Conservation (phyloP, 2,113 vertebrate species). For the Cryptotis parvus region DNA sequence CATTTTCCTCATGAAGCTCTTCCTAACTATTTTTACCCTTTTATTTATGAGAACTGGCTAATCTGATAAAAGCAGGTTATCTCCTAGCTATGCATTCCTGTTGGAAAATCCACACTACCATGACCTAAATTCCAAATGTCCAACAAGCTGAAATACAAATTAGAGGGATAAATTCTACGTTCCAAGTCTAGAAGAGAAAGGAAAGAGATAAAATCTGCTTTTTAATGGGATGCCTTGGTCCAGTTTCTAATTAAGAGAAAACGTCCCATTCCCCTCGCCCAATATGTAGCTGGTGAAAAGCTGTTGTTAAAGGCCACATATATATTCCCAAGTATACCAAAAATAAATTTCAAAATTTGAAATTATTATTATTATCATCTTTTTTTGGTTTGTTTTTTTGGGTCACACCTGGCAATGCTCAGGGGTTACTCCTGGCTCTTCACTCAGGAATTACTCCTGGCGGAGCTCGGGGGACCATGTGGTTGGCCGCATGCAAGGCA, state of each 20-base stretch:
- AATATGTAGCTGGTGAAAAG: conserved; percentile 46
- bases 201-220: background rate
- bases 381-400: too few relatives aligned
- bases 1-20: background rate
- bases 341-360: conserved; percentile 29
- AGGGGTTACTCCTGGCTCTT: too few relatives aligned
- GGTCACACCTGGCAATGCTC: too few relatives aligned
- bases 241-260: conserved; percentile 42
- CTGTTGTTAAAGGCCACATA: background rate
- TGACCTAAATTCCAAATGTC: conserved; percentile 29
- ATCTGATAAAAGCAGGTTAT: conserved; percentile 3
- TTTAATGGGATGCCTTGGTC: background rate
- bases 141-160: conserved; percentile 53
- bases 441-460: too few relatives aligned
- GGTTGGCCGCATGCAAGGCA: too few relatives aligned
- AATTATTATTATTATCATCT: too few relatives aligned
- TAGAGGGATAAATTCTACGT: background rate
- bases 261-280: conserved; percentile 39
- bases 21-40: background rate
- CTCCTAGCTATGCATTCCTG: background rate
- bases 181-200: background rate
- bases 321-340: conserved; percentile 61
- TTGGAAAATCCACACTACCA: background rate
- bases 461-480: too few relatives aligned
- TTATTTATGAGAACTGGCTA: conserved; percentile 2